Percentiles rank a stretch among this genome's conserved stretches.
These are phyloP conservation scores for Catharus bicknelli DNA, from an alignment of 2,113 vertebrate genomes.

Conservation along the genomic window DNA sequence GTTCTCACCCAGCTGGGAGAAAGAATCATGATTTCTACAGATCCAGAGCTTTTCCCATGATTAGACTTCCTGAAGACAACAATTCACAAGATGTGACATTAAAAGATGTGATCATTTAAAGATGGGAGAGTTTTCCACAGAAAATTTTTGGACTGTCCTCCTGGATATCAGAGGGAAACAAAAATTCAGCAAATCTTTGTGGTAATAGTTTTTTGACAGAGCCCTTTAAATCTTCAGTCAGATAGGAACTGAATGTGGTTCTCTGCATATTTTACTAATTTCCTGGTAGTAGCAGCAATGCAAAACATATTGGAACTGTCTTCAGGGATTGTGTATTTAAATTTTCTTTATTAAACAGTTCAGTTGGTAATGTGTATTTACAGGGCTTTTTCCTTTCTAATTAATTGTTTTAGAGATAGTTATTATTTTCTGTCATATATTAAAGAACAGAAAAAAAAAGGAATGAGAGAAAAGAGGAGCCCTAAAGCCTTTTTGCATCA, in stretches of 20 bases:
- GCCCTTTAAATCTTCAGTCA: background rate
- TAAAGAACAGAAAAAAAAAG: background rate
- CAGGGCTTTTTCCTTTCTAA: background rate
- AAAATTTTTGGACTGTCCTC: rapidly evolving
- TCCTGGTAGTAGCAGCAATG: background rate
- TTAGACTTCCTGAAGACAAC: background rate
- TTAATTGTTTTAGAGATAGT: background rate
- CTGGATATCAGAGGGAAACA: background rate
- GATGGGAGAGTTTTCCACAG: background rate
- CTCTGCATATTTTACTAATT: background rate
- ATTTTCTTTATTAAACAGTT: background rate
- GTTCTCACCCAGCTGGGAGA: background rate
- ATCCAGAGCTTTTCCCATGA: background rate
- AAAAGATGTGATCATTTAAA: background rate
- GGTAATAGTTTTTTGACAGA: background rate
- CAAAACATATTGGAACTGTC: background rate
- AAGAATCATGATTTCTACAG: background rate
- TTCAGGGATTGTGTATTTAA: background rate
- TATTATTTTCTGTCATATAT: background rate
- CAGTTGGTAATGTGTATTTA: background rate
- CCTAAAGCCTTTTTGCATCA: background rate
- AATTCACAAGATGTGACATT: background rate
- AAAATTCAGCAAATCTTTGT: background rate
- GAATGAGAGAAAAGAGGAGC: background rate
- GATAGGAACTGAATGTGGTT: background rate